Evolutionary conservation across 2,888 invertebrate genomes (phyloP).

Genomic region (Microctonus brassicae): DNA sequence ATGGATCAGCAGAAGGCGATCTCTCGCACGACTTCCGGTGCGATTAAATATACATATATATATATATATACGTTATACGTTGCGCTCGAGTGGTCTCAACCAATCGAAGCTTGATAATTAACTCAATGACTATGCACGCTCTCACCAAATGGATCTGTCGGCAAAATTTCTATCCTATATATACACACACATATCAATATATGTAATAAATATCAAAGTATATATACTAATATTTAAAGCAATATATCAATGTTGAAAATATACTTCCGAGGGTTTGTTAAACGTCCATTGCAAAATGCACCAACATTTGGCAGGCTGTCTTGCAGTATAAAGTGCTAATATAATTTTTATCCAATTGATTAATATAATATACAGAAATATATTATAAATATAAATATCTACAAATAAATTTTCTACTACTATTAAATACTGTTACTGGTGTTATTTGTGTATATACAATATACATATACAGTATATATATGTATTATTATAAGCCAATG

Average conservation of each 20-base stretch:
- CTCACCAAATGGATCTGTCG: conserved; percentile 31
- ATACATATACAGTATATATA: not conserved
- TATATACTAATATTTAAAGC: not conserved
- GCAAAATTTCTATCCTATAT: not conserved
- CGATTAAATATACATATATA: conserved; percentile 40
- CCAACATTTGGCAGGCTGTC: conserved; percentile 6
- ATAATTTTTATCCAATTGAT: conserved; percentile 19
- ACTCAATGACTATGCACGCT: conserved; percentile 43
- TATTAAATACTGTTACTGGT: not conserved
- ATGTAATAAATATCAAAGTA: not conserved
- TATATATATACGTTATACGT: too few species aligned
- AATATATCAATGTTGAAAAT: conserved; percentile 1
- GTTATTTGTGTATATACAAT: too few species aligned
- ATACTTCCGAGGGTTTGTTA: conserved; percentile 12
- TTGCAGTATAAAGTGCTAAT: conserved; percentile 13
- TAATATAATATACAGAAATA: conserved; percentile 2
- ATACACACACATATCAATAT: not conserved
- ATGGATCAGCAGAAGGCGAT: conserved; percentile 25
- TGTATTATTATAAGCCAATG: not conserved
- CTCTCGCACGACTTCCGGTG: conserved; percentile 37
- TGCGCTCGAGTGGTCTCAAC: conserved; percentile 36
- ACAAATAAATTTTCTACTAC: conserved; percentile 6
- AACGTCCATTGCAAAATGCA: not conserved
- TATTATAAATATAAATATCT: conserved; percentile 17
- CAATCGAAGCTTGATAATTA: conserved; percentile 44